Evolutionary conservation across 1,140 invertebrate species (phyloP).

Genomic region (Aphis gossypii): DNA sequence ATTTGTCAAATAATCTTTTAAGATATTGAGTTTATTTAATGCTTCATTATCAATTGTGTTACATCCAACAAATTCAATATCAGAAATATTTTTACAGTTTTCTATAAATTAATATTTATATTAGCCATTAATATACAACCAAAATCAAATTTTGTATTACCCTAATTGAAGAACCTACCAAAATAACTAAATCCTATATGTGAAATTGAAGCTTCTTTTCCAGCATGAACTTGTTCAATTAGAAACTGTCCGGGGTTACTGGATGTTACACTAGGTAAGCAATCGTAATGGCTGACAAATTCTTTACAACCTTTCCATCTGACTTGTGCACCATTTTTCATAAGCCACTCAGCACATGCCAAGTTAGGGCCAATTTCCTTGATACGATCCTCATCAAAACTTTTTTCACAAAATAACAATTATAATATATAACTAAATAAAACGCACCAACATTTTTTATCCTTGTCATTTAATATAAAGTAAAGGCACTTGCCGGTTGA

Average conservation of each 20-base stretch:
- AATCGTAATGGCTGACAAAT: slow-evolving; percentile 75
- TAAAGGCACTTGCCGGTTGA: slow-evolving; percentile 37
- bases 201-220: slow-evolving; percentile 76
- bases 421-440: not conserved
- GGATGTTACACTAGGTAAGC: slow-evolving; percentile 66
- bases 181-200: slow-evolving; percentile 81
- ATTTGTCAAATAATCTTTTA: slow-evolving; percentile 18
- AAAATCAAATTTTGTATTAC: not conserved
- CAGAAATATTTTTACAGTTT: slow-evolving; percentile 28
- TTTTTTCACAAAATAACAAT: slow-evolving; percentile 33
- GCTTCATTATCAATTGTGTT: slow-evolving; percentile 40
- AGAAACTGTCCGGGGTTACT: slow-evolving; percentile 65
- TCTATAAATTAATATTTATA: slow-evolving; percentile 13
- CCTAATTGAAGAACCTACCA: slow-evolving; percentile 66
- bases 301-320: slow-evolving; percentile 70
- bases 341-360: slow-evolving; percentile 90
- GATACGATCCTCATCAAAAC: slow-evolving; percentile 67
- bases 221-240: slow-evolving; percentile 77
- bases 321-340: slow-evolving; percentile 80
- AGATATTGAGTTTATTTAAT: not conserved
- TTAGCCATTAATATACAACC: not conserved
- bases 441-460: not conserved
- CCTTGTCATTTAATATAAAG: not conserved
- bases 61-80: slow-evolving; percentile 30
- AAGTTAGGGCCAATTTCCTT: slow-evolving; percentile 80